Evolutionary conservation across 2,113 vertebrate genomes (phyloP).

Genomic region (Hemiprocne comata): DNA sequence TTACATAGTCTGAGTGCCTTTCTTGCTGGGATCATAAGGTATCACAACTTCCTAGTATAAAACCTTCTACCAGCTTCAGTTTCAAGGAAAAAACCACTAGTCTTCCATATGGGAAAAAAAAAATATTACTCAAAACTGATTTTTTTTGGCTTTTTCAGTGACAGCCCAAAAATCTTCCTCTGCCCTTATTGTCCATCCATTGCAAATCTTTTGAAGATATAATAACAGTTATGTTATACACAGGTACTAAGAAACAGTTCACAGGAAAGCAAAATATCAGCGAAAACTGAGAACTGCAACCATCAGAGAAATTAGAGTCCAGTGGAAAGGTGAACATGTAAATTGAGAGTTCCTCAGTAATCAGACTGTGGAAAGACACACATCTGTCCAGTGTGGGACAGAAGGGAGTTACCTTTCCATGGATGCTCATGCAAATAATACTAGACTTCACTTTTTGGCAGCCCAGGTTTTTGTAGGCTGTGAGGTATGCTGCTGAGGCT

Average conservation of each 20-base stretch:
- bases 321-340: neutral
- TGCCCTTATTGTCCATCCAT: neutral
- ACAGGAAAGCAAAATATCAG: neutral
- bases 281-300: neutral
- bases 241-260: neutral
- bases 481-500: fast-evolving
- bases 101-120: neutral
- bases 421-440: neutral
- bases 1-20: neutral
- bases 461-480: neutral
- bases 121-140: neutral
- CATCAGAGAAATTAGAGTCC: neutral
- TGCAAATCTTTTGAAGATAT: neutral
- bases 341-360: neutral
- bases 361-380: neutral
- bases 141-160: neutral
- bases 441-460: neutral
- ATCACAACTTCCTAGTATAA: neutral
- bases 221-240: neutral
- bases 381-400: neutral
- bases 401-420: neutral
- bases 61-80: neutral
- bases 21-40: neutral
- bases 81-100: neutral
- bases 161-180: neutral